Evolutionary conservation across 2,797 vertebrate genomes (phyloP).

Genomic region (Darevskia mixta): DNA sequence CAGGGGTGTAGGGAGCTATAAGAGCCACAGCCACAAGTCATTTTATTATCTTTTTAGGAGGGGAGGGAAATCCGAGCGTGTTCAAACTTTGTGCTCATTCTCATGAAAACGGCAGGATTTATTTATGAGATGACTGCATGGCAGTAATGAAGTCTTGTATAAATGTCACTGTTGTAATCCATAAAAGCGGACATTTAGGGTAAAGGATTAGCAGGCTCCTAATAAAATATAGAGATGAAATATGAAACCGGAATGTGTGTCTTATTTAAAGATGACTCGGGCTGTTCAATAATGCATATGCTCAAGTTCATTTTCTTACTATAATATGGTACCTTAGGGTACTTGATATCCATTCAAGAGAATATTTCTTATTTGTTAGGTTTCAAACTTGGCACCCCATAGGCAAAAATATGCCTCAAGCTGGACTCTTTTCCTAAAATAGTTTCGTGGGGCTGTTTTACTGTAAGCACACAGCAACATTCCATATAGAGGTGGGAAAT

Average conservation of each 20-base stretch:
- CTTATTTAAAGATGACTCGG: conserved; percentile 40
- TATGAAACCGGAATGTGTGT: not conserved
- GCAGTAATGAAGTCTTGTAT: conserved; percentile 14
- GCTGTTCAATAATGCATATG: conserved; percentile 18
- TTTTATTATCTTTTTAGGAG: not conserved
- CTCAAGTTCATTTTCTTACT: conserved; percentile 43
- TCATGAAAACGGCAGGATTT: conserved; percentile 28
- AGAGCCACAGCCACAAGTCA: not conserved
- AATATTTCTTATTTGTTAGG: conserved; percentile 42
- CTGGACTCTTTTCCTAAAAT: conserved; percentile 33
- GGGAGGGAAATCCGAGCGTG: not conserved
- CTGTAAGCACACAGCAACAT: conserved; percentile 25
- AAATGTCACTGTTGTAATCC: conserved; percentile 36
- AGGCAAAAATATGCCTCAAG: conserved; percentile 24
- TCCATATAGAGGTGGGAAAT: not conserved
- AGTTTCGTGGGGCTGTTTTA: conserved; percentile 33
- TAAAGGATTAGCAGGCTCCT: conserved; percentile 38
- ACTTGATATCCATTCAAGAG: conserved; percentile 33
- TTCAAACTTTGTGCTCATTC: conserved; percentile 31
- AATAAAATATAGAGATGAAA: conserved; percentile 45
- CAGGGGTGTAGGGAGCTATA: not conserved
- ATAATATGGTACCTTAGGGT: conserved; percentile 17
- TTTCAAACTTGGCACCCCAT: conserved; percentile 34
- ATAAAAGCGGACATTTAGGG: conserved; percentile 43
- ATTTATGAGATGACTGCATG: conserved; percentile 30